Conservation (phyloP, 2,888 invertebrate species). For the Eurytoma adleriae region DNA sequence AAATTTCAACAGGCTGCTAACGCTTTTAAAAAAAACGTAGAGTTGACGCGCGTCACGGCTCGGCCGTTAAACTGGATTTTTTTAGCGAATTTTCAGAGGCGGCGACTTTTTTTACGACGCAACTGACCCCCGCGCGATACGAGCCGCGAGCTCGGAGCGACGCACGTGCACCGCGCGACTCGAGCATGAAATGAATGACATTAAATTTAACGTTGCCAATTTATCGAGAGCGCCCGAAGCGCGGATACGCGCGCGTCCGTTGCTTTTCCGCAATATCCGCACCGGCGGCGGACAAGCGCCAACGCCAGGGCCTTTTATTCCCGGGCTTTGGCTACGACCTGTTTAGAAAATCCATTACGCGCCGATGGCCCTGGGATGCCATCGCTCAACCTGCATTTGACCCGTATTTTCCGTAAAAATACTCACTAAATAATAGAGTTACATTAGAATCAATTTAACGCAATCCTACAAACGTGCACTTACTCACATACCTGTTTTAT, state of each 20-base stretch:
- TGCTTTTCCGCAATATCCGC: conserved; percentile 1
- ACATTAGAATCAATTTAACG: no score
- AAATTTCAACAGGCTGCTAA: neutral
- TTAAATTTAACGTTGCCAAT: conserved; percentile 71
- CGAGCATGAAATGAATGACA: conserved; percentile 66
- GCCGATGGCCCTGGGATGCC: neutral
- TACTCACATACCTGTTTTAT: no score
- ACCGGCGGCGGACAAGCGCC: neutral
- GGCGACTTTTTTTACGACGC: neutral
- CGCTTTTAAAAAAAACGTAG: neutral
- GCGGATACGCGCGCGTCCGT: neutral
- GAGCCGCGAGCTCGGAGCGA: neutral
- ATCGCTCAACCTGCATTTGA: no score
- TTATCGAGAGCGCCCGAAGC: conserved; percentile 63
- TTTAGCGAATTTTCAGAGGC: no score
- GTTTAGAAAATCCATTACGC: conserved; percentile 14
- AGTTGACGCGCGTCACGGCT: neutral
- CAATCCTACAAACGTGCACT: no score
- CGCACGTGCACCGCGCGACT: neutral
- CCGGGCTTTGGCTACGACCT: neutral
- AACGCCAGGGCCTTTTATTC: conserved; percentile 9
- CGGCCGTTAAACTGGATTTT: no score
- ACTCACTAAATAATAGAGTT: no score
- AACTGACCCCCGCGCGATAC: neutral
- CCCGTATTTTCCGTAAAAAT: no score